Conservation (phyloP, 1,140 invertebrate genomes). For the Drosophila arawakana region DNA sequence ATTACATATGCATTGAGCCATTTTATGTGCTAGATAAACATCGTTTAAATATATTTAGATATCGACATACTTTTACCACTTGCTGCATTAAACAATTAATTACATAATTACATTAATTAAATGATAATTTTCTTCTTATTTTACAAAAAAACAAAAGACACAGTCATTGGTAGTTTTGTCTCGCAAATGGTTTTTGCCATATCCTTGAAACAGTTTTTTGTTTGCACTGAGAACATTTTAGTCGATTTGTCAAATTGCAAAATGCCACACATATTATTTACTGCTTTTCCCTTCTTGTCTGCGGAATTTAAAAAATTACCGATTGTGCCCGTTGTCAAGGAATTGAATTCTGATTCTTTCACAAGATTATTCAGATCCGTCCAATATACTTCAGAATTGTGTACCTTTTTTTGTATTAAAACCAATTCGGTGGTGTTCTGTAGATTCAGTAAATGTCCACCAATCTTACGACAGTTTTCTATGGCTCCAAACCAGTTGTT, state of each 20-base stretch:
- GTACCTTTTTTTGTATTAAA: not conserved
- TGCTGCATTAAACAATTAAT: slow-evolving; percentile 2
- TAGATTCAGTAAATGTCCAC: slow-evolving; percentile 23
- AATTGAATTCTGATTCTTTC: not conserved
- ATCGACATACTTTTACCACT: not conserved
- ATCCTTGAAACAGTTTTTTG: not conserved
- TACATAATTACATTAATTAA: not conserved
- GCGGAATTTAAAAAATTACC: not conserved
- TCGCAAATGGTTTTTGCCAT: slow-evolving; percentile 21
- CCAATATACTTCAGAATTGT: slow-evolving; percentile 13
- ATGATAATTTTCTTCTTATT: not conserved
- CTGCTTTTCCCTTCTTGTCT: accelerated
- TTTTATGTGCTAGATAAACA: slow-evolving; percentile 20
- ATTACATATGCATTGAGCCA: slow-evolving; percentile 28
- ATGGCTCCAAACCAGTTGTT: slow-evolving; percentile 32
- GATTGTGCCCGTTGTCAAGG: slow-evolving; percentile 10
- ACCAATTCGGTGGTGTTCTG: slow-evolving; percentile 3
- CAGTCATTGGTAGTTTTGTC: slow-evolving; percentile 10
- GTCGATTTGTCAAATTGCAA: not conserved
- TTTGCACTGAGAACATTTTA: not conserved
- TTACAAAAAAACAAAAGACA: slow-evolving; percentile 20
- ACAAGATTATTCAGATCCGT: slow-evolving; percentile 40
- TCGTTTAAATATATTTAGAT: not conserved
- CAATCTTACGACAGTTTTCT: slow-evolving; percentile 15
- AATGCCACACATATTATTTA: slow-evolving; percentile 4